These are phyloP conservation scores for Eurystomus gularis DNA, from an alignment of 2,113 vertebrate species.

Conservation along the genomic window DNA sequence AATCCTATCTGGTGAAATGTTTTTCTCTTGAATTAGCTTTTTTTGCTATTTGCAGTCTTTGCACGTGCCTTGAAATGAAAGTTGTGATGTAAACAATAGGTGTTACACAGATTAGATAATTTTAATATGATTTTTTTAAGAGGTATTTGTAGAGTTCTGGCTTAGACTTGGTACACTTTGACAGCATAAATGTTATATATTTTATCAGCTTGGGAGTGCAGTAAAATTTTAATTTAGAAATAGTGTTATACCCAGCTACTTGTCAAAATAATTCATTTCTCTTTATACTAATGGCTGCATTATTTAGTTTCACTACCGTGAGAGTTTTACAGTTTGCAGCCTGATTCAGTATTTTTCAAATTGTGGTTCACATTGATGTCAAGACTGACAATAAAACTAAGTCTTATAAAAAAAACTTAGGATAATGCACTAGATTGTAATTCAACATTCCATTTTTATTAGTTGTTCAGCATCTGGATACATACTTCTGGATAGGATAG, in stretches of 20 bases:
- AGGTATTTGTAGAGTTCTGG: not conserved
- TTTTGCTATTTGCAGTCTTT: not conserved
- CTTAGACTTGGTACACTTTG: not conserved
- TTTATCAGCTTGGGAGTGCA: not conserved
- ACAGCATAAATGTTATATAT: not conserved
- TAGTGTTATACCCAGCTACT: not conserved
- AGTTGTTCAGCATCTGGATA: not conserved
- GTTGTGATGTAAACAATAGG: not conserved
- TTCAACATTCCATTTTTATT: not conserved
- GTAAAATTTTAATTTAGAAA: conserved; percentile 5
- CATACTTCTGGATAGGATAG: not conserved
- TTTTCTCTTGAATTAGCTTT: not conserved
- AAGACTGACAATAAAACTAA: not conserved
- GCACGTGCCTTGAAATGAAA: not conserved
- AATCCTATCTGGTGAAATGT: not conserved
- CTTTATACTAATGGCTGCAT: not conserved
- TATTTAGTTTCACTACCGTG: not conserved
- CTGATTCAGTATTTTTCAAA: not conserved
- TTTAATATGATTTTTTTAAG: not conserved
- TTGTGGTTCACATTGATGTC: not conserved
- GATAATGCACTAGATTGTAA: not conserved
- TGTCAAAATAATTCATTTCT: not conserved
- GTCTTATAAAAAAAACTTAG: not conserved
- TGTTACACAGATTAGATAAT: not conserved
- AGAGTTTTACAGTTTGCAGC: not conserved